phyloP scores from a whole-genome alignment of 2,888 invertebrate species.

The Athalia rosae region DNA sequence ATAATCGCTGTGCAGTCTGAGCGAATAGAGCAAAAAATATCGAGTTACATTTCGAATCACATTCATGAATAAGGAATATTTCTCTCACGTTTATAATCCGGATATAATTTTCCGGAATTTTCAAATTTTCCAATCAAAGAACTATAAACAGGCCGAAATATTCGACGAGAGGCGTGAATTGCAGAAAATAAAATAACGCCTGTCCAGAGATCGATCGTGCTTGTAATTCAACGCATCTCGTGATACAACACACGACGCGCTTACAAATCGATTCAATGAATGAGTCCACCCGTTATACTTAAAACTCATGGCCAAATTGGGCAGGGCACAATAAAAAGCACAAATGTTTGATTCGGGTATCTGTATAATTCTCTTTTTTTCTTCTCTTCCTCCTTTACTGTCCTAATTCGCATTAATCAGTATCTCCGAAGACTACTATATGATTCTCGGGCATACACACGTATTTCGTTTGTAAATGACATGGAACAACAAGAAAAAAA shows the following conservation, averaged over 20 bases:
- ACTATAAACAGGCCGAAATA: not conserved
- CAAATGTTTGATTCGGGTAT: not conserved
- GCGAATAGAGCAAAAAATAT: no score
- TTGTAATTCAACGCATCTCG: constrained; percentile 17
- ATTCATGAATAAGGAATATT: no score
- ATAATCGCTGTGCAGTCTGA: no score
- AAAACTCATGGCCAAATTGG: constrained; percentile 12
- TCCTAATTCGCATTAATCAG: no score
- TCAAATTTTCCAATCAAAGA: no score
- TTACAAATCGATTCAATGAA: constrained; percentile 12
- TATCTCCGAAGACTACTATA: no score
- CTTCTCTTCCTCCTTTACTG: not conserved
- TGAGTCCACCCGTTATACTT: not conserved
- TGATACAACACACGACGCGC: not conserved
- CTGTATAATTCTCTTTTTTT: not conserved
- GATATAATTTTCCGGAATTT: no score
- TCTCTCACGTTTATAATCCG: no score
- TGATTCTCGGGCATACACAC: no score
- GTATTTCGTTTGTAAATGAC: no score
- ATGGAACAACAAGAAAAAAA: not conserved
- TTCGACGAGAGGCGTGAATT: not conserved
- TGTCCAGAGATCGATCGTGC: constrained; percentile 6
- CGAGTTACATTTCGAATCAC: no score
- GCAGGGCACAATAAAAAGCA: not conserved
- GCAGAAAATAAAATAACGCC: not conserved